A percentile compares a stretch with the other conserved stretches of the same genome.
Evolutionary conservation across 2,797 vertebrate genomes (phyloP).

Genomic region (Sebastes steindachneri): DNA sequence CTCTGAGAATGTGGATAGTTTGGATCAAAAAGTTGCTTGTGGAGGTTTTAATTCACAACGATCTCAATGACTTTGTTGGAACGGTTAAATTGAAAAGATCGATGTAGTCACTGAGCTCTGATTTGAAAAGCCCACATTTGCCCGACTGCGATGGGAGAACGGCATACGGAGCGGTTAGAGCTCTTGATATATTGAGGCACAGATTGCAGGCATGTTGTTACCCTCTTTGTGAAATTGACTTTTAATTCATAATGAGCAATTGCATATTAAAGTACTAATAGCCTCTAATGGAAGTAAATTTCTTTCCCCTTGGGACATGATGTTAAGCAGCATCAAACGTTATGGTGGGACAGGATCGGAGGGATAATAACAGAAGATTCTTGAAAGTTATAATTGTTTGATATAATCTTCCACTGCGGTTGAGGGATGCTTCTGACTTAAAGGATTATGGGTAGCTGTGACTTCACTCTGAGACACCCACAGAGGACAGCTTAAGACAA

Average conservation of each 20-base stretch:
- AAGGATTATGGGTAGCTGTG: conserved; percentile 32
- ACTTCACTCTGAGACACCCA: conserved; percentile 13
- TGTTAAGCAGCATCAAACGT: conserved; percentile 39
- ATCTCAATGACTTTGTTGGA: conserved; percentile 21
- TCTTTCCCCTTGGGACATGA: conserved; percentile 21
- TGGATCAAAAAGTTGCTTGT: background rate
- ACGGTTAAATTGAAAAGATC: conserved; percentile 8
- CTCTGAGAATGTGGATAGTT: background rate
- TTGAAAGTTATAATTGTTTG: conserved; percentile 49
- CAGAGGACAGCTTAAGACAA: conserved; percentile 26
- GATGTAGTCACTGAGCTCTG: background rate
- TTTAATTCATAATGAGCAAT: conserved; percentile 74
- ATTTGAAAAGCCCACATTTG: conserved; percentile 14
- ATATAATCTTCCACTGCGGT: conserved; percentile 25
- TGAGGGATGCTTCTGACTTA: conserved; percentile 5
- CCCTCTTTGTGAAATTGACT: conserved; percentile 64
- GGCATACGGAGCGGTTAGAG: conserved; percentile 23
- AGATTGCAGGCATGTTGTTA: conserved; percentile 54
- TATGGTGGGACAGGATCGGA: conserved; percentile 33
- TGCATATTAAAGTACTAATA: conserved; percentile 66
- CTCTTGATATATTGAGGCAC: conserved; percentile 30
- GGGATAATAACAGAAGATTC: conserved; percentile 48
- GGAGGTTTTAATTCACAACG: conserved; percentile 13
- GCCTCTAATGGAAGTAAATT: conserved; percentile 68
- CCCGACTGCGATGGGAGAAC: background rate